These are phyloP conservation scores for Cephus sareptanus DNA, from an alignment of 2,888 invertebrate species.

Conservation along the genomic window DNA sequence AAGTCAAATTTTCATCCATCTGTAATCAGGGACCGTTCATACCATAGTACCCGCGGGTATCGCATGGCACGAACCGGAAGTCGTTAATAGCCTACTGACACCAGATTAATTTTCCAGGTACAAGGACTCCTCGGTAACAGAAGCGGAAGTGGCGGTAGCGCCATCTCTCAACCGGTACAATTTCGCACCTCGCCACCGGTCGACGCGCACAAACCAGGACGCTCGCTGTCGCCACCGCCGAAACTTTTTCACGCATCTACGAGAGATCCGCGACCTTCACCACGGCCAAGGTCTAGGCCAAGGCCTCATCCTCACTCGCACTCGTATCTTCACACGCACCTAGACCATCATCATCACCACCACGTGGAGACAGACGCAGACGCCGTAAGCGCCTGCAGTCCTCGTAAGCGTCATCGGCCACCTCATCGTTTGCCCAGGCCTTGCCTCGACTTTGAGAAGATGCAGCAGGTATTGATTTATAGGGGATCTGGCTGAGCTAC, in stretches of 20 bases:
- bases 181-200: constrained; percentile 92
- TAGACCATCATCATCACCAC: constrained; percentile 65
- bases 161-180: constrained; percentile 83
- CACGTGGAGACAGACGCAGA: constrained; percentile 47
- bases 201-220: constrained; percentile 85
- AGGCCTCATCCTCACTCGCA: constrained; percentile 66
- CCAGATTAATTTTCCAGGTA: constrained; percentile 63
- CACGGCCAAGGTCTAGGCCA: constrained; percentile 62
- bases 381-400: constrained; percentile 72
- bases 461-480: constrained; percentile 82
- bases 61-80: too few relatives aligned
- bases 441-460: constrained; percentile 95
- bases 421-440: constrained; percentile 77
- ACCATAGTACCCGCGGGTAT: too few relatives aligned
- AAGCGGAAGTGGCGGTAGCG: constrained; percentile 56
- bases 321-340: constrained; percentile 62
- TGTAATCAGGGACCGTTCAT: too few relatives aligned
- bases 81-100: background rate
- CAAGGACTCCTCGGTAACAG: constrained; percentile 72
- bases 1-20: too few relatives aligned
- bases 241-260: constrained; percentile 64
- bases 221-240: constrained; percentile 68
- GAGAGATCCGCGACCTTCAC: constrained; percentile 41
- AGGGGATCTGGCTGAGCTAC: too few relatives aligned
- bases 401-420: constrained; percentile 68